Base-by-base conservation (phyloP, 2,113 vertebrate species). In the Chlamydotis undulata region DNA sequence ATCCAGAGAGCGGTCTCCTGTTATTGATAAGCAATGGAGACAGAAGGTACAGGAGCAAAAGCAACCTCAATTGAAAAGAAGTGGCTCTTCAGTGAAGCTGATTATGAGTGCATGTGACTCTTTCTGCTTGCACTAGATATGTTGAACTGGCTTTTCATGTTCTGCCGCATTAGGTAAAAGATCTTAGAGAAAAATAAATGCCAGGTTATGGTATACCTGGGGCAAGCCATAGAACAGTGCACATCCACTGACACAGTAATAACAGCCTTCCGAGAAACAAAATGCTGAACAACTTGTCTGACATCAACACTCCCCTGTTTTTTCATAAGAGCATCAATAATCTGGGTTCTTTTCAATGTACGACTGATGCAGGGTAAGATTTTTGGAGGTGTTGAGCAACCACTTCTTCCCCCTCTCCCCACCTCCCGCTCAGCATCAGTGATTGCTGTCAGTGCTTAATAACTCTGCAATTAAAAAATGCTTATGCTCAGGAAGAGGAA, bases 131-230 rank as follows among this genome's bases (percentile, higher is more conserved):
- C 74, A 63, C 17, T 45, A 59, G 59, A 9, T 47, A 5, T 31
- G n/a, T 63, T 68, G 55, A 90, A 70, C 91, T 64, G 75, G 74
- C 55, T 94, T 90, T 86, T 96, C 91, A 14, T n/a, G 93, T 67
- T 70, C 63, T 90, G 49, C 37, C 5, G 7, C 64, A 26, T 37
- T 45, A 67, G 59, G 31, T 52, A 63, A 74, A 55, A 53, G 80
- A 15, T 52, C 60, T 52, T 65, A 35, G 31, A 52, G 70, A 24
- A 47, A 70, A 83, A 29, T 28, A 78, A 80, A 22, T 57, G 83
- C 52, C 49, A 47, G 43, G 28, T 67, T 65, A 25, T 1, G 1
- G 41, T 69, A 16, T 49, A 78, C 65, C 74, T 74, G 35, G 16
- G 87, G 83, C 2, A 0, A 84, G 26, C 53, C 19, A 11, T 6